Conservation (phyloP, 1,140 invertebrate genomes). For the Aphaenogaster ashmeadi region DNA sequence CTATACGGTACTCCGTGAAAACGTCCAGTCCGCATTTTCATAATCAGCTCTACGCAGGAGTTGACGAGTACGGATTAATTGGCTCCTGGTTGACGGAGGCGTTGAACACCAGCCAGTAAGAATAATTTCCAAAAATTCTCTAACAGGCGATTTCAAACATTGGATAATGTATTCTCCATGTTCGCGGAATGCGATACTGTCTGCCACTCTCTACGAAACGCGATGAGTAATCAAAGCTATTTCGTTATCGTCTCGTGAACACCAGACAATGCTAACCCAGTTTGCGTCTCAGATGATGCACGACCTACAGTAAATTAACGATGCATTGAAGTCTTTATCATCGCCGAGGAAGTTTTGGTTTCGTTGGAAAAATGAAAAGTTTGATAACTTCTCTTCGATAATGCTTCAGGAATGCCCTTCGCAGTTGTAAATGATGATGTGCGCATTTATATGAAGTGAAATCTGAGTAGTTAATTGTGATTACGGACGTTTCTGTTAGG, state of each 20-base stretch:
- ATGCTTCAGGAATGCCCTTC: neutral
- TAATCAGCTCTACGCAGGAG: conserved; percentile 93
- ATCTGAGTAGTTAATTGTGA: neutral
- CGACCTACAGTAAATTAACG: conserved; percentile 16
- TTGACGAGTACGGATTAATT: conserved; percentile 92
- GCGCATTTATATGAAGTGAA: neutral
- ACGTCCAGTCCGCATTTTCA: conserved; percentile 91
- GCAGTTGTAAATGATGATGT: neutral
- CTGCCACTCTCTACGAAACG: neutral
- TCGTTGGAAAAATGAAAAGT: neutral
- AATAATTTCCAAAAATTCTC: conserved; percentile 56
- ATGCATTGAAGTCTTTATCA: conserved; percentile 7
- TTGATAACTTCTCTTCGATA: neutral
- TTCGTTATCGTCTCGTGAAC: conserved; percentile 2
- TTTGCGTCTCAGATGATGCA: neutral
- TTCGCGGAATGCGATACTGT: neutral
- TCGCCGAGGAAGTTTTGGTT: neutral
- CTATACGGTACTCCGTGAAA: conserved; percentile 91
- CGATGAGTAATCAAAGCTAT: conserved; percentile 5
- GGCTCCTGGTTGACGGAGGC: conserved; percentile 92
- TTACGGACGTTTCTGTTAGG: conserved; percentile 80
- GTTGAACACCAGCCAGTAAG: conserved; percentile 93
- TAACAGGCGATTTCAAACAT: neutral
- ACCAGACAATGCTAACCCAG: conserved; percentile 8
- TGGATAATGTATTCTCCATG: neutral